Percentiles rank a stretch among this genome's conserved stretches.
Conservation (phyloP, 2,113 vertebrate species). For the Oreocharis arfaki region DNA sequence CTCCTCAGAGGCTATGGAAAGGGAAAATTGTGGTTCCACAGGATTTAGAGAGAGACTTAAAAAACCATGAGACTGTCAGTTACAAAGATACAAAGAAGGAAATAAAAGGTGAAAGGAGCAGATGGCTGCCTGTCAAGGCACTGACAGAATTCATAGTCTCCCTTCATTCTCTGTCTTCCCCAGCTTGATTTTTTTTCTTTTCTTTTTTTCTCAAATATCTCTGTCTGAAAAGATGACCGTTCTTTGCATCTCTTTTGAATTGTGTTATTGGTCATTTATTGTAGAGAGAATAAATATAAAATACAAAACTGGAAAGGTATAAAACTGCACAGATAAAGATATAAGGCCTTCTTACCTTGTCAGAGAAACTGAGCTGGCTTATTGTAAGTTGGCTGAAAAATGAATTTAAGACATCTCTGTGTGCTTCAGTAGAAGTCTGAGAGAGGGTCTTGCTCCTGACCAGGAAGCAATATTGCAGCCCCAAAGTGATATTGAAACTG, state of each 20-base stretch:
- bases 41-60: neutral
- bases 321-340: neutral
- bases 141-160: neutral
- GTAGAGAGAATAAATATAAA: neutral
- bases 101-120: neutral
- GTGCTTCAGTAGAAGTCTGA: neutral
- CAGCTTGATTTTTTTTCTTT: neutral
- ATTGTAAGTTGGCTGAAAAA: neutral
- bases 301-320: neutral
- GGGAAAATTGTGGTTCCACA: neutral
- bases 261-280: neutral
- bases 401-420: neutral
- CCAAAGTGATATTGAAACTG: conserved; percentile 31
- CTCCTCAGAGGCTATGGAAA: neutral
- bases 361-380: neutral
- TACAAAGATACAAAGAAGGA: neutral
- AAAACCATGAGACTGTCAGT: neutral
- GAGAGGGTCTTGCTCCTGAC: neutral
- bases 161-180: neutral
- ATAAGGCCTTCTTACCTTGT: neutral
- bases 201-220: neutral
- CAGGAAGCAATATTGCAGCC: neutral
- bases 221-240: neutral
- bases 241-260: neutral
- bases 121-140: neutral